Percentiles rank a stretch among this genome's conserved stretches.
Conservation (phyloP, 30 jellyfish, hydroid and myxozoan species). For the Nemopilema nomurai region DNA sequence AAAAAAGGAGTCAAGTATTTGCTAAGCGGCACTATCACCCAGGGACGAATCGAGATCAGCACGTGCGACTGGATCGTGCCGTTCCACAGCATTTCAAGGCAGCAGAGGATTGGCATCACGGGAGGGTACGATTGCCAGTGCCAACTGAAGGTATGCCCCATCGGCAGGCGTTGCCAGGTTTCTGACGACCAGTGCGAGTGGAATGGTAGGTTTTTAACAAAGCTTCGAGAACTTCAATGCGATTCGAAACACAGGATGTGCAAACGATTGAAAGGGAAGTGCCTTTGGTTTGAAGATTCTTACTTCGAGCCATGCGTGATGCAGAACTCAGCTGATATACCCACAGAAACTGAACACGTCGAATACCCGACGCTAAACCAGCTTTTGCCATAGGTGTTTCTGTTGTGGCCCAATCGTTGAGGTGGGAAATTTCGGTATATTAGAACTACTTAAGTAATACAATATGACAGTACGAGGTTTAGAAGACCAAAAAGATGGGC, state of each 20-base stretch:
- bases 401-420: background rate
- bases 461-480: no score
- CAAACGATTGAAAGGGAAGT: conserved; percentile 26
- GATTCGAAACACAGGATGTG: conserved; percentile 57
- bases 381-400: background rate
- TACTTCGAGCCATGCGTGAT: conserved; percentile 49
- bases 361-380: background rate
- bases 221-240: conserved; percentile 14
- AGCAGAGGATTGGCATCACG: conserved; percentile 58
- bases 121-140: conserved; percentile 88
- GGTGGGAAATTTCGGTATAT: background rate
- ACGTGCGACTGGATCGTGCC: conserved; percentile 64
- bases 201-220: conserved; percentile 16
- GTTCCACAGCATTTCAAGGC: conserved; percentile 52
- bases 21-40: conserved; percentile 52
- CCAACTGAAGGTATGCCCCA: conserved; percentile 51
- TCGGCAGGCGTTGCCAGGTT: conserved; percentile 35
- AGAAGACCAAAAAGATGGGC: no score
- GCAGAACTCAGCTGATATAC: conserved; percentile 4
- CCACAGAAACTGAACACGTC: background rate
- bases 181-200: conserved; percentile 39
- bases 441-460: background rate
- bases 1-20: conserved; percentile 59
- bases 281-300: conserved; percentile 59
- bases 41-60: conserved; percentile 33